A percentile compares a stretch with the other conserved stretches of the same genome.
Evolutionary conservation across 2,888 invertebrate genomes (phyloP).

Genomic region (Pemphredon lugubris): DNA sequence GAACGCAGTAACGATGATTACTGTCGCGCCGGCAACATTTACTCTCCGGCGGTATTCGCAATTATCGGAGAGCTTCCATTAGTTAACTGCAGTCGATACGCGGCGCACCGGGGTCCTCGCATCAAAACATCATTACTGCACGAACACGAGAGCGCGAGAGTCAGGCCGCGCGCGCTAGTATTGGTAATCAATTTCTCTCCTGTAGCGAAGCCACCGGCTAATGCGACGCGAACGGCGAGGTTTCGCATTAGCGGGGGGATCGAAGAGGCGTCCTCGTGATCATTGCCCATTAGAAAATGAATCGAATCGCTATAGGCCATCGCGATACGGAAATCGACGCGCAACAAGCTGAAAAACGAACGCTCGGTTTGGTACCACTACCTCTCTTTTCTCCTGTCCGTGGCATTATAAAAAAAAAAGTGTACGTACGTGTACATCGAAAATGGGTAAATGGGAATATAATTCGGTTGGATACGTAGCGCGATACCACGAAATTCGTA

Average conservation of each 20-base stretch:
- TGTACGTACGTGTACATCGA: too few relatives aligned
- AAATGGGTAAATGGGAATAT: too few relatives aligned
- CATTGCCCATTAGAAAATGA: conserved; percentile 70
- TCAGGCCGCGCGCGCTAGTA: conserved; percentile 68
- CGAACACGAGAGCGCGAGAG: conserved; percentile 61
- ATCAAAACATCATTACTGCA: conserved; percentile 81
- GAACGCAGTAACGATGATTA: conserved; percentile 76
- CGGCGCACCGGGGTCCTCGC: conserved; percentile 74
- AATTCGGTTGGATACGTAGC: too few relatives aligned
- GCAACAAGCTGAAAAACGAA: neutral
- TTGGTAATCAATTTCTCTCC: conserved; percentile 79
- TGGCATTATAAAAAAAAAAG: too few relatives aligned
- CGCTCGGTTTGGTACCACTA: neutral
- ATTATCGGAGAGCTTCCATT: conserved; percentile 81
- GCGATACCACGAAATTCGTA: too few relatives aligned
- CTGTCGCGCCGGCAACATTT: conserved; percentile 77
- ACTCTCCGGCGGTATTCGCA: conserved; percentile 76
- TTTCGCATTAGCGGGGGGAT: conserved; percentile 66
- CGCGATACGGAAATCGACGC: neutral
- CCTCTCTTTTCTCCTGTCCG: neutral
- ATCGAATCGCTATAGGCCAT: conserved; percentile 36
- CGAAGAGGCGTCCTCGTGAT: conserved; percentile 66
- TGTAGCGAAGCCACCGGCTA: conserved; percentile 63
- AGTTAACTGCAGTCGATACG: conserved; percentile 80
- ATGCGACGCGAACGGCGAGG: conserved; percentile 73